Evolutionary conservation across 2,888 invertebrate genomes (phyloP), one percentile per base, ranked within the genome.

Genomic region (Abrostola triplasia): DNA sequence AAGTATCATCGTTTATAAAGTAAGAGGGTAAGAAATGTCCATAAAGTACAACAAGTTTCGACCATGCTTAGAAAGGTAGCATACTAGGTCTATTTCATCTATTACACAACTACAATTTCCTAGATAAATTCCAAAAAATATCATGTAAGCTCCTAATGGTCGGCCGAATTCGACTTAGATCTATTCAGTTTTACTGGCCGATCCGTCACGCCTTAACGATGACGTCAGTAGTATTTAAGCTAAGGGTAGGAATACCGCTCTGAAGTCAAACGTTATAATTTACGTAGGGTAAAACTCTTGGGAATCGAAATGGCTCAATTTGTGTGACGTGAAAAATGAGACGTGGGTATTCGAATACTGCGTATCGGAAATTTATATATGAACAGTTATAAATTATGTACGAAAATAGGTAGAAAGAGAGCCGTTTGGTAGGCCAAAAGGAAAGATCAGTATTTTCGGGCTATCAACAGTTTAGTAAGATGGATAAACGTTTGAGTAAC

Each of bases 231-330:
- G 44, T 60, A 44, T 47, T 49, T 37, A 44, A 36, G 54, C 58
- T 41, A 35, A 52, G 44, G 47, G 37, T 49, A 51, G 53, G 50
- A 44, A 64, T 58, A 56, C 41, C 24, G 24, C 24, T 24, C 24
- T 24, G 49, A 64, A 72, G 38, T 60, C 47, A 68, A 75, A 71
- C 67, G 62, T 57, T 66, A 71, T 81, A 83, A 83, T 82, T 81
- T 78, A 83, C 70, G 75, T 76, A 66, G 64, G 63, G 71, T 53
- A 65, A 70, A 69, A 70, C 73, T 66, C 82, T 70, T 66, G 64
- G 80, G 83, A 81, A 79, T 83, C 73, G 79, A 75, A 82, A 84
- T 76, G 73, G 74, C 75, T 80, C 82, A 84, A 84, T 85, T 85
- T 80, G 76, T 58, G 76, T 76, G 77, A 77, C 75, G 70, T 81